phyloP scores from a whole-genome alignment of 2,888 invertebrate genomes.

The Leptinotarsa peninsularis region DNA sequence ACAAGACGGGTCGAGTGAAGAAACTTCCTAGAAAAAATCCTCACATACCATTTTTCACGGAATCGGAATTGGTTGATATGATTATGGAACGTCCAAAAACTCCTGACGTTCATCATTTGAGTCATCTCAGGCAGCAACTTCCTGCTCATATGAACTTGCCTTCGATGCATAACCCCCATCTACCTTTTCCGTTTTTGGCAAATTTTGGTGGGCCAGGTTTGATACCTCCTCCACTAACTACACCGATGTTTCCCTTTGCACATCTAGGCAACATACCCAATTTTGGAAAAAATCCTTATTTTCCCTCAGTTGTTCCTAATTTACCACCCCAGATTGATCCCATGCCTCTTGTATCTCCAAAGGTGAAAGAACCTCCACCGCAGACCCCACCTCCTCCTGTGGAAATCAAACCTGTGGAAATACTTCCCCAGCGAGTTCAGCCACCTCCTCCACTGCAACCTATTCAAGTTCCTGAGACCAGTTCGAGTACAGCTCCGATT shows the following conservation, averaged over 20 bases:
- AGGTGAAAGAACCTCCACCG: slow-evolving; percentile 32
- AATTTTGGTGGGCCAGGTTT: slow-evolving; percentile 64
- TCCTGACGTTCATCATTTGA: slow-evolving; percentile 59
- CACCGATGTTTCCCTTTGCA: slow-evolving; percentile 63
- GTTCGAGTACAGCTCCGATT: slow-evolving; percentile 28
- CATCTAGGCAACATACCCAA: slow-evolving; percentile 63
- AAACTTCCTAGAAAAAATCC: slow-evolving; percentile 52
- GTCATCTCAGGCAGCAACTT: slow-evolving; percentile 45
- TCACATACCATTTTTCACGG: slow-evolving; percentile 45
- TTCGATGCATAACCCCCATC: slow-evolving; percentile 53
- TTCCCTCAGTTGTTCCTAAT: slow-evolving; percentile 72
- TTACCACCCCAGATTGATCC: slow-evolving; percentile 65
- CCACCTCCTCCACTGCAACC: slow-evolving; percentile 32
- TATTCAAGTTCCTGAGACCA: slow-evolving; percentile 38
- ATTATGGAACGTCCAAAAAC: slow-evolving; percentile 64
- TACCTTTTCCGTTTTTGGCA: slow-evolving; percentile 70
- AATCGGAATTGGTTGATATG: slow-evolving; percentile 54
- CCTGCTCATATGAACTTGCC: slow-evolving; percentile 45
- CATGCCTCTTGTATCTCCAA: slow-evolving; percentile 50
- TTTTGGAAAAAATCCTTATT: slow-evolving; percentile 72
- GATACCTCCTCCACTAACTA: slow-evolving; percentile 48
- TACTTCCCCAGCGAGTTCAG: slow-evolving; percentile 33
- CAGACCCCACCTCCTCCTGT: slow-evolving; percentile 3
- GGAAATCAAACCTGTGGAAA: slow-evolving; percentile 45
- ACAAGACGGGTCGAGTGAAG: slow-evolving; percentile 51